Percentiles rank a stretch among this genome's conserved stretches.
These are phyloP conservation scores for Dasyprocta punctata DNA, from an alignment of 2,113 vertebrate genomes.

Conservation along the genomic window DNA sequence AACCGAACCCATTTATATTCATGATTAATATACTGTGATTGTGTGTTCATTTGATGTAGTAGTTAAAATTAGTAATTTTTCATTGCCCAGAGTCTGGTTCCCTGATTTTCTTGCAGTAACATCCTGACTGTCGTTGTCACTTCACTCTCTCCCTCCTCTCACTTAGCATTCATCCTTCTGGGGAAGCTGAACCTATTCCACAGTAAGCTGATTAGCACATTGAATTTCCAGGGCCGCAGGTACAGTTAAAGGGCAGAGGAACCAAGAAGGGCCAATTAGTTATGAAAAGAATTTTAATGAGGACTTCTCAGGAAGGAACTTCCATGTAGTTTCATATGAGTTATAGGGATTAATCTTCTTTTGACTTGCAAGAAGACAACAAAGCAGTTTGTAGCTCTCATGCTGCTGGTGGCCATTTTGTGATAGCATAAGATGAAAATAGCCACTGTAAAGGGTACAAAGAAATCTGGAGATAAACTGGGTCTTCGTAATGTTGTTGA, in stretches of 20 bases:
- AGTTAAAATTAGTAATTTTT: neutral
- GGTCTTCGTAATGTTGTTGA: neutral
- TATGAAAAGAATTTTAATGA: constrained; percentile 36
- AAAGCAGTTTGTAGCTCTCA: neutral
- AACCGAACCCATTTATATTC: neutral
- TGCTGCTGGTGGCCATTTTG: neutral
- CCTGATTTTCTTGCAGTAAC: neutral
- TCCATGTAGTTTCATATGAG: neutral
- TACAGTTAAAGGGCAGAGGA: neutral
- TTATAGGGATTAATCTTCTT: neutral
- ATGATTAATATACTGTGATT: neutral
- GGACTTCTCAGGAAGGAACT: neutral
- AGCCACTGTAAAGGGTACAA: neutral
- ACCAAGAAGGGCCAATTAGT: neutral
- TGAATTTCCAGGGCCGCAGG: neutral
- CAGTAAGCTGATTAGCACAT: neutral
- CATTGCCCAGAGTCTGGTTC: neutral
- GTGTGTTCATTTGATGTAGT: neutral
- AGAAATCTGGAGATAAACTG: neutral
- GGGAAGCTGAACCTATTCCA: neutral
- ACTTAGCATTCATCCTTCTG: neutral
- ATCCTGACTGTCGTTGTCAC: neutral
- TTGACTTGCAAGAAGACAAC: neutral
- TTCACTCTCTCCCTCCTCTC: neutral
- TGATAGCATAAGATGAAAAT: neutral